These are phyloP conservation scores for Neria commutata DNA, from an alignment of 2,888 invertebrate genomes.

Conservation along the genomic window DNA sequence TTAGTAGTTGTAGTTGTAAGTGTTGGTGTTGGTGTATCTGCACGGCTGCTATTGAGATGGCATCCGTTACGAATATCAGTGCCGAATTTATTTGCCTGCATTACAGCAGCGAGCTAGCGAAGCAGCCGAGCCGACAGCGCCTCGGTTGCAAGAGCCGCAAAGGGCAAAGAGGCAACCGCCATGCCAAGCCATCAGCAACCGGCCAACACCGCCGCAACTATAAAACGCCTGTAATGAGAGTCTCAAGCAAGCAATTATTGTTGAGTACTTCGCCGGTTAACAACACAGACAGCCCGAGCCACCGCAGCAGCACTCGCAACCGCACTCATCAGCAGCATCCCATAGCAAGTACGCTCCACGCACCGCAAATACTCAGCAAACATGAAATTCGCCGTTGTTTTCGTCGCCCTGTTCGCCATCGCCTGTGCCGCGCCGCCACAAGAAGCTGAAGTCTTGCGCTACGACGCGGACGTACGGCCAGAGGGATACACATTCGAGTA, in stretches of 20 bases:
- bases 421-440: constrained; percentile 54
- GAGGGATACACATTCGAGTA: constrained; percentile 58
- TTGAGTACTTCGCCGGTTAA: constrained; percentile 35
- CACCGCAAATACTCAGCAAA: not conserved
- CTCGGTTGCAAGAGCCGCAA: too few relatives aligned
- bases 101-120: constrained; percentile 8
- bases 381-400: constrained; percentile 45
- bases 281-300: too few relatives aligned
- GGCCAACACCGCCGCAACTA: constrained; percentile 26
- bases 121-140: too few relatives aligned
- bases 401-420: constrained; percentile 45
- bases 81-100: constrained; percentile 12
- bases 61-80: constrained; percentile 21
- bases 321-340: constrained; percentile 5
- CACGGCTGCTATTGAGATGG: constrained; percentile 9
- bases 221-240: constrained; percentile 38
- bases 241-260: constrained; percentile 48
- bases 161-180: too few relatives aligned
- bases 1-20: not conserved
- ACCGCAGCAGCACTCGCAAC: constrained; percentile 10
- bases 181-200: too few relatives aligned
- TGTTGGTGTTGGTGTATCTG: not conserved
- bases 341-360: too few relatives aligned
- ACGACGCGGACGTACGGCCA: constrained; percentile 65
- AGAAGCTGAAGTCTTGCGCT: constrained; percentile 68